These are phyloP conservation scores for Lumbricus terrestris DNA, from an alignment of 2,888 invertebrate species.

Conservation along the genomic window DNA sequence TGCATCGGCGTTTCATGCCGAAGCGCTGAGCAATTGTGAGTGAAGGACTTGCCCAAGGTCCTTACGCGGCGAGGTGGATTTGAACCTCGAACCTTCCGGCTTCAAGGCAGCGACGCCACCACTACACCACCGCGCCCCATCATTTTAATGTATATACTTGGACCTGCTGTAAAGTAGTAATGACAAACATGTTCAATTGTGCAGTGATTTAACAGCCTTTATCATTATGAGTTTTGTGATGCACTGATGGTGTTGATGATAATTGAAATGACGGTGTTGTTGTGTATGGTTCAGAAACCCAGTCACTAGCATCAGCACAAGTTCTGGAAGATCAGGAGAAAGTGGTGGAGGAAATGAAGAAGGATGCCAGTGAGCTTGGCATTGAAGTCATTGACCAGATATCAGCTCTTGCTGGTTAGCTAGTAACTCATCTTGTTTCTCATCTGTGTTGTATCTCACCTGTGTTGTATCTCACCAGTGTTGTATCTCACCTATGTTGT, in stretches of 20 bases:
- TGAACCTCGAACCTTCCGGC: too few relatives aligned
- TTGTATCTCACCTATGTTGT: too few relatives aligned
- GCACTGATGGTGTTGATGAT: background rate
- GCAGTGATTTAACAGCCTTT: background rate
- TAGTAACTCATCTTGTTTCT: background rate
- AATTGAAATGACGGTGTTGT: background rate
- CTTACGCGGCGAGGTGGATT: too few relatives aligned
- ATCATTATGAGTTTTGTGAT: background rate
- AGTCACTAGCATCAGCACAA: conserved; percentile 51
- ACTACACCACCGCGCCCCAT: too few relatives aligned
- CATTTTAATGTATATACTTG: too few relatives aligned
- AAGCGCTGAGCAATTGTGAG: too few relatives aligned
- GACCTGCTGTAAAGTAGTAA: too few relatives aligned
- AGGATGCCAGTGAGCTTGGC: conserved; percentile 54
- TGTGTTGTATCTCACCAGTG: too few relatives aligned
- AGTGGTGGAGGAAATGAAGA: conserved; percentile 38
- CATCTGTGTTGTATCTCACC: too few relatives aligned
- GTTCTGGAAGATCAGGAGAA: conserved; percentile 37
- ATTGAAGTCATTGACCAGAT: conserved; percentile 62
- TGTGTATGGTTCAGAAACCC: conserved; percentile 38
- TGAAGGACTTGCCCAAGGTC: too few relatives aligned
- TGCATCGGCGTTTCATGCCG: too few relatives aligned
- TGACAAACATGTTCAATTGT: background rate
- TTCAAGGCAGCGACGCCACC: too few relatives aligned
- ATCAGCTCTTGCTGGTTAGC: conserved; percentile 72